These are phyloP conservation scores for Nematostella vectensis DNA, from an alignment of 92 coral and sea anemone species.

Conservation along the genomic window DNA sequence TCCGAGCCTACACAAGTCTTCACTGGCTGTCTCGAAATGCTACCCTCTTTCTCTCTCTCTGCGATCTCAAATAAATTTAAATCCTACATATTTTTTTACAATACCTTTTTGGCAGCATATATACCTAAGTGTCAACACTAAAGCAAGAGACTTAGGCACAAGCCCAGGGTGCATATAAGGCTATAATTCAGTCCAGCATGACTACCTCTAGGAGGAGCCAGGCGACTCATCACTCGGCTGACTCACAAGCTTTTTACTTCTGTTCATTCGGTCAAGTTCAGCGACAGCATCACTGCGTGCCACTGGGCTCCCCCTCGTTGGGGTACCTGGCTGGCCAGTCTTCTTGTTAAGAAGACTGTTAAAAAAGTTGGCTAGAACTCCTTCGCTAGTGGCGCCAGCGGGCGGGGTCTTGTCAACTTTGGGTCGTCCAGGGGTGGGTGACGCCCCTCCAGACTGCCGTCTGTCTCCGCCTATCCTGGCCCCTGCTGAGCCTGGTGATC, in stretches of 20 bases:
- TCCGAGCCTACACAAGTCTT: too few relatives aligned
- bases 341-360: conserved; percentile 93
- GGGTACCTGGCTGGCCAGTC: conserved; percentile 50
- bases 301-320: conserved; percentile 54
- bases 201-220: conserved; percentile 42
- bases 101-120: too few relatives aligned
- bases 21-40: too few relatives aligned
- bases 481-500: conserved; percentile 77
- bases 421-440: conserved; percentile 62
- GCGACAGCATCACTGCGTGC: conserved; percentile 96
- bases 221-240: conserved; percentile 39
- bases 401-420: conserved; percentile 78
- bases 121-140: too few relatives aligned
- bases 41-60: too few relatives aligned
- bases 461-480: conserved; percentile 68
- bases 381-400: conserved; percentile 75
- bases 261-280: conserved; percentile 91
- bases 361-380: conserved; percentile 98
- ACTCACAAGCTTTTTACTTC: conserved; percentile 72
- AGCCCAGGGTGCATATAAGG: too few relatives aligned
- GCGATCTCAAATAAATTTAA: too few relatives aligned
- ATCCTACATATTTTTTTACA: too few relatives aligned
- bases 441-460: conserved; percentile 59
- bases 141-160: too few relatives aligned
- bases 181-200: too few relatives aligned